Base-by-base conservation (phyloP, 2,113 vertebrate species). In the Thryonomys swinderianus region DNA sequence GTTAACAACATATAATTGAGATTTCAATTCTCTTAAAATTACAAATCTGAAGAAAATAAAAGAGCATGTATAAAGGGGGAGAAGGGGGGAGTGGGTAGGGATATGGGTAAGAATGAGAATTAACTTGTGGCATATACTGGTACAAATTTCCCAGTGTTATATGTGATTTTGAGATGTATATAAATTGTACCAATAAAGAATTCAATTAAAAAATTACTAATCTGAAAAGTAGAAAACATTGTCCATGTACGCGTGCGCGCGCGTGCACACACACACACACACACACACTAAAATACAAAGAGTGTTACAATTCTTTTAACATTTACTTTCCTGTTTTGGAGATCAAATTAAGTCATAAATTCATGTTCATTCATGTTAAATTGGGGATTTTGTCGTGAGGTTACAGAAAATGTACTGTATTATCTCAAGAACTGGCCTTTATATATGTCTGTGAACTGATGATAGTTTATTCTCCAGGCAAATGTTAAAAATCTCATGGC, bases 381-480 rank as follows among this genome's bases (percentile, higher is more conserved):
- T 34, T 67, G 45, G 14, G 85, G 4, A 57, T 74, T 81, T 93
- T 16, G 78, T 23, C 83, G 0, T 42, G 69, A 67, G 66, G 3
- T 3, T 8, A 12, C 1, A 40, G 40, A 17, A 81, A 76, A 57
- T 88, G 27, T 53, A 93, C n/a, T 84, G 20, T 42, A 42, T 76
- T 93, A 2, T 87, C 93, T 91, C 25, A 85, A 86, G 34, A 93
- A 79, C 3, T 48, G 37, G 10, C 42, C 34, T 79, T 82, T 88
- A 53, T 64, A 45, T 87, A 64, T 32, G 37, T 62, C 40, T 84
- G n/a, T 34, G 66, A 92, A 91, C 64, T 87, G 66, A 82, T 76
- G 53, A 55, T 67, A 66, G 51, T 82, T 95, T 90, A 80, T 88
- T 95, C 71, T 95, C 76, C 69, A 48, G 55, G 71, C 25, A 94